Evolutionary conservation across 2,113 vertebrate genomes (phyloP).

Genomic region (Thinocorus orbignyianus): DNA sequence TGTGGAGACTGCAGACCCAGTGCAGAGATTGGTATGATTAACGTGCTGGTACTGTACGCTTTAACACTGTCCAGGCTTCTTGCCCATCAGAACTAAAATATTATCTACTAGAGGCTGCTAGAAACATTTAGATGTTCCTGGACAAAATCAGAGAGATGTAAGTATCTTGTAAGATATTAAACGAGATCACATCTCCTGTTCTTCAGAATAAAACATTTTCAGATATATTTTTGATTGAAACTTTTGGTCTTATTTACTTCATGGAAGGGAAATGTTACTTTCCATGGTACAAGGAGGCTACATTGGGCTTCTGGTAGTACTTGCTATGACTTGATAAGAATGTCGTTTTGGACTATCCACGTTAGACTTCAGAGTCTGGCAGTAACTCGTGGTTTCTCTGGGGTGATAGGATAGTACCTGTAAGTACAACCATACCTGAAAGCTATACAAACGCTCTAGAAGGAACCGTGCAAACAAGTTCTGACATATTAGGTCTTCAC

Average conservation of each 20-base stretch:
- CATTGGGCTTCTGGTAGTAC: background rate
- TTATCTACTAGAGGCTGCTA: background rate
- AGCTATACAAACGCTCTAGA: background rate
- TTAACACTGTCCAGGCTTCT: background rate
- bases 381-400: background rate
- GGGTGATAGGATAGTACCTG: background rate
- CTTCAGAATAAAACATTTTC: background rate
- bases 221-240: background rate
- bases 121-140: background rate
- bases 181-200: background rate
- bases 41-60: background rate
- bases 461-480: background rate
- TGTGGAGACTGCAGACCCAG: background rate
- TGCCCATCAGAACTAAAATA: background rate
- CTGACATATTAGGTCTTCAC: background rate
- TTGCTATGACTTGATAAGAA: background rate
- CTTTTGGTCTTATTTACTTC: background rate
- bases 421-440: background rate
- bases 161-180: background rate
- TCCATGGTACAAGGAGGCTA: fast-evolving
- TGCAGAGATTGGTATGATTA: background rate
- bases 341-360: background rate
- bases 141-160: background rate
- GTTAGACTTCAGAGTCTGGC: background rate
- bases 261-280: background rate